phyloP scores from a whole-genome alignment of 2,113 vertebrate species.

The Corythornis cristatus region DNA sequence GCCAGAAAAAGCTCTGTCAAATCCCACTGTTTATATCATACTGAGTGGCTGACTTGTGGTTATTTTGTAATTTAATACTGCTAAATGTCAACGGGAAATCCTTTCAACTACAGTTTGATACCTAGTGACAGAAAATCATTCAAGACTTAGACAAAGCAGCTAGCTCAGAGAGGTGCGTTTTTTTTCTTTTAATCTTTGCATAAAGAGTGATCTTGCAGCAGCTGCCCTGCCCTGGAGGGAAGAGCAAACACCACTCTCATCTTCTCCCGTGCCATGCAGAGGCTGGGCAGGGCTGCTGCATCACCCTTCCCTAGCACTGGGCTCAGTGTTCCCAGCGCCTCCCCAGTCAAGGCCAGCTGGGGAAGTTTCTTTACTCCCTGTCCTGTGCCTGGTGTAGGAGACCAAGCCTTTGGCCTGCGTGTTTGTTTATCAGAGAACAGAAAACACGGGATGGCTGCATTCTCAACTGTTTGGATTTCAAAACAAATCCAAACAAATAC shows the following conservation, averaged over 20 bases:
- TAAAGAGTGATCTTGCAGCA: slow-evolving; percentile 20
- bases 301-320: background rate
- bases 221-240: slow-evolving; percentile 27
- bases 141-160: slow-evolving; percentile 67
- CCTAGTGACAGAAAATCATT: slow-evolving; percentile 76
- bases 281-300: background rate
- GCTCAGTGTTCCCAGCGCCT: background rate
- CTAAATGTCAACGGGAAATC: slow-evolving; percentile 78
- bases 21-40: slow-evolving; percentile 75
- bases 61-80: slow-evolving; percentile 78
- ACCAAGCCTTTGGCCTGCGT: background rate
- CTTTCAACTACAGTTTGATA: slow-evolving; percentile 75
- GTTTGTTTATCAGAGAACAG: background rate
- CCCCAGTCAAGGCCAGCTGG: background rate
- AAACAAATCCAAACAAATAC: background rate
- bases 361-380: background rate
- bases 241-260: background rate
- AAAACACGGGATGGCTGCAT: background rate
- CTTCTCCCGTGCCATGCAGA: background rate
- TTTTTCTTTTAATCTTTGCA: slow-evolving; percentile 55
- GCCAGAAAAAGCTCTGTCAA: slow-evolving; percentile 74
- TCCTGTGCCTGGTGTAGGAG: background rate
- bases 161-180: slow-evolving; percentile 39
- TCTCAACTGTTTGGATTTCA: background rate
- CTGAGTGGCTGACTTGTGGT: slow-evolving; percentile 75